phyloP scores from a whole-genome alignment of 2,888 invertebrate genomes.

The Lordiphosa fenestrarum region DNA sequence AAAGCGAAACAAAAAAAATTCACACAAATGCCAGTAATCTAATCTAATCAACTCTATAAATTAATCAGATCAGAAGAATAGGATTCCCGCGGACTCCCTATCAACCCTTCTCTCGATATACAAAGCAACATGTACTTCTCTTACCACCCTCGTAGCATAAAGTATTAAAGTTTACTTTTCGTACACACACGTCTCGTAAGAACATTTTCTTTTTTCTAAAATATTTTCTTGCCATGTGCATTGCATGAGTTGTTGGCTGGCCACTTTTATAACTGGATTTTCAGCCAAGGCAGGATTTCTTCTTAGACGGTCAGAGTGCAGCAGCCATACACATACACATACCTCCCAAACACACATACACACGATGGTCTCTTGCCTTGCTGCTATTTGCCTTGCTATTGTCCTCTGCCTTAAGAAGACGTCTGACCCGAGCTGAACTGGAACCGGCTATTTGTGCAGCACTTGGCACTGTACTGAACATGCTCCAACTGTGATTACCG shows the following conservation, averaged over 20 bases:
- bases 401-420: conserved; percentile 37
- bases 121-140: too few species aligned
- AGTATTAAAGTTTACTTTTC: conserved; percentile 75
- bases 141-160: conserved; percentile 62
- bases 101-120: too few species aligned
- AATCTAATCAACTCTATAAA: too few species aligned
- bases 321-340: conserved; percentile 1
- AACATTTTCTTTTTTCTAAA: conserved; percentile 10
- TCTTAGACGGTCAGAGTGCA: background rate
- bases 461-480: conserved; percentile 41
- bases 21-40: too few species aligned
- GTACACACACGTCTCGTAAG: conserved; percentile 37
- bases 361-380: background rate
- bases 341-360: conserved; percentile 6
- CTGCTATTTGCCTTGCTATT: conserved; percentile 56
- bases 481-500: conserved; percentile 55
- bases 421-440: conserved; percentile 43
- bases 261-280: conserved; percentile 71
- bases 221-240: conserved; percentile 42
- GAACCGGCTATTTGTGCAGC: conserved; percentile 60
- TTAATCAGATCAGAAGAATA: too few species aligned
- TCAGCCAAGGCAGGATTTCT: conserved; percentile 41
- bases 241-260: conserved; percentile 51
- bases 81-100: too few species aligned
- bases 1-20: too few species aligned